These are phyloP conservation scores for Muraenolepis orangiensis DNA, from an alignment of 2,797 vertebrate genomes.

Conservation along the genomic window DNA sequence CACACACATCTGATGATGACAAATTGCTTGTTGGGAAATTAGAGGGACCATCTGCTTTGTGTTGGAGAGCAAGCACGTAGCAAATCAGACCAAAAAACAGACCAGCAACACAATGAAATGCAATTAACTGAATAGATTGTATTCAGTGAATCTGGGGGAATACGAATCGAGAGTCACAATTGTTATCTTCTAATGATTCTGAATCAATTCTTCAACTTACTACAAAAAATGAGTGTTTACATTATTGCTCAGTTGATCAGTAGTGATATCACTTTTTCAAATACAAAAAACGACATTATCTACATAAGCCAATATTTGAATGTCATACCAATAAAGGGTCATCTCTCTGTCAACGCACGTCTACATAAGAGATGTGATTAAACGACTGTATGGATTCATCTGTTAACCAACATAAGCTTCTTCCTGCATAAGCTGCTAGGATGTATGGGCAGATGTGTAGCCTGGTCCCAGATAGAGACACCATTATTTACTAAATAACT, in stretches of 20 bases:
- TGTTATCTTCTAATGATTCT: too few relatives aligned
- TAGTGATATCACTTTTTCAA: too few relatives aligned
- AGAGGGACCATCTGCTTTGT: slow-evolving; percentile 57
- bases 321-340: neutral
- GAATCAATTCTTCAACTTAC: too few relatives aligned
- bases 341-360: slow-evolving; percentile 5
- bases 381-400: slow-evolving; percentile 13
- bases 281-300: too few relatives aligned
- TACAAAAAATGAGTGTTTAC: too few relatives aligned
- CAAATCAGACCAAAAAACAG: slow-evolving; percentile 7
- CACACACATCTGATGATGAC: slow-evolving; percentile 50
- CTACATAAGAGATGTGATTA: neutral
- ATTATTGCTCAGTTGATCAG: too few relatives aligned
- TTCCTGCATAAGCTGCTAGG: slow-evolving; percentile 30
- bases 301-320: neutral
- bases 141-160: too few relatives aligned
- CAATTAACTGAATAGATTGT: slow-evolving; percentile 21
- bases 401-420: slow-evolving; percentile 11
- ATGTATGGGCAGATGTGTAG: slow-evolving; percentile 28
- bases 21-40: slow-evolving; percentile 53
- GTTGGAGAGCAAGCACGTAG: slow-evolving; percentile 31
- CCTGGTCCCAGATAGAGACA: neutral
- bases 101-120: slow-evolving; percentile 25
- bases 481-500: too few relatives aligned
- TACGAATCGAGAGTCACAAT: too few relatives aligned